phyloP scores from a whole-genome alignment of 2,888 invertebrate species.

The Drosophila putrida region DNA sequence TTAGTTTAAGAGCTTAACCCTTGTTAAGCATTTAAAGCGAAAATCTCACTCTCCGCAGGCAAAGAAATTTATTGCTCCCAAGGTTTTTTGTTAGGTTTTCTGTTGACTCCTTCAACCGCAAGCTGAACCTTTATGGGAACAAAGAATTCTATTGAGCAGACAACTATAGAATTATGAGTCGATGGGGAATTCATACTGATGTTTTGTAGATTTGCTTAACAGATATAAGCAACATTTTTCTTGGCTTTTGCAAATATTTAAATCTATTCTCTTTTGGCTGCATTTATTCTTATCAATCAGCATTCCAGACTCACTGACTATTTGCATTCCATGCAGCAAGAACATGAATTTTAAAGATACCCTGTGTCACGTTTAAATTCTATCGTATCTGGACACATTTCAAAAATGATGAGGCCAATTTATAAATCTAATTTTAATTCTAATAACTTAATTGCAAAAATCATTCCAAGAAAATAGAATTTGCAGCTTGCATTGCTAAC shows the following conservation, averaged over 20 bases:
- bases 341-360: neutral
- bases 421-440: too few species aligned
- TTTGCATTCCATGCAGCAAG: neutral
- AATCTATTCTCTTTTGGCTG: neutral
- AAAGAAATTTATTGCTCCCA: slow-evolving; percentile 11
- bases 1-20: neutral
- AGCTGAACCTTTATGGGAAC: neutral
- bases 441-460: too few species aligned
- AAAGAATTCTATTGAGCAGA: neutral
- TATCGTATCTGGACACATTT: too few species aligned
- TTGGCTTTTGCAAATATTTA: neutral
- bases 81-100: slow-evolving; percentile 1
- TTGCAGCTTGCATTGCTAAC: too few species aligned
- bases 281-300: neutral
- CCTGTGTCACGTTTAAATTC: neutral
- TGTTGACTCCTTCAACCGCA: neutral
- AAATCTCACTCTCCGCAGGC: neutral
- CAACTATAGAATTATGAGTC: slow-evolving; percentile 3
- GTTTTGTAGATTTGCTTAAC: slow-evolving; percentile 1
- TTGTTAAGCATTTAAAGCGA: neutral
- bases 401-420: too few species aligned
- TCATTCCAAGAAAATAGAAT: too few species aligned
- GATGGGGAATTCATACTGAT: neutral
- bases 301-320: neutral
- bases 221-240: neutral